Conservation (phyloP, 2,888 invertebrate species). For the Hydrotaea cyrtoneurina region DNA sequence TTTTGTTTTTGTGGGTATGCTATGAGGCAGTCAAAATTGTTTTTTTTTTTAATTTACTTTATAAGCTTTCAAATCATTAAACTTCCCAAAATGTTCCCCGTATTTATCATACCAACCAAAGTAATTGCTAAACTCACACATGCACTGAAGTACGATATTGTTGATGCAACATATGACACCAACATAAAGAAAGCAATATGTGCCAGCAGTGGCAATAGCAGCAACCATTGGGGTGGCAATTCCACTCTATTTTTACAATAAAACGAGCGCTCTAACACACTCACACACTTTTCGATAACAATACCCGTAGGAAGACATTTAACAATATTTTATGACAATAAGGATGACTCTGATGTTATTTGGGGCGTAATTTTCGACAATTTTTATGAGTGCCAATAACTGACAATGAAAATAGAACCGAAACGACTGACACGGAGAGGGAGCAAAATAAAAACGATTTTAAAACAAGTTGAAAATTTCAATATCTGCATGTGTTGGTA, state of each 20-base stretch:
- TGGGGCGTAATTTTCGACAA: conserved; percentile 57
- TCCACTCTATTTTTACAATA: background rate
- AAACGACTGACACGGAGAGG: too few relatives aligned
- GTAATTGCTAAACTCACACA: too few relatives aligned
- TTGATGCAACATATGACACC: conserved; percentile 59
- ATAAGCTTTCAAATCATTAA: too few relatives aligned
- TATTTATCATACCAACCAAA: too few relatives aligned
- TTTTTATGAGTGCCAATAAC: conserved; percentile 64
- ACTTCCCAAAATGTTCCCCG: too few relatives aligned
- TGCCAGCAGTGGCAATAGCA: background rate
- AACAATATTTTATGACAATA: conserved; percentile 63
- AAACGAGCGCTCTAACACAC: background rate
- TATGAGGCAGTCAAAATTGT: too few relatives aligned
- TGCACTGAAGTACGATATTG: conserved; percentile 27
- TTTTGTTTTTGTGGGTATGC: too few relatives aligned
- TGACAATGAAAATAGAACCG: conserved; percentile 36
- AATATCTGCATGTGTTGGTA: conserved; percentile 1
- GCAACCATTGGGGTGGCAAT: background rate
- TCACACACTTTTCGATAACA: background rate
- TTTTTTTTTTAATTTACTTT: too few relatives aligned
- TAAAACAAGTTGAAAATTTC: conserved; percentile 41
- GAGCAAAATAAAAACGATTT: background rate
- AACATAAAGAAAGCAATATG: conserved; percentile 19
- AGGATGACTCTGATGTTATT: conserved; percentile 57
- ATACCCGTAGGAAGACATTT: conserved; percentile 38